Percentiles rank a stretch among this genome's conserved stretches.
Conservation (phyloP, 37 sponge, comb jelly and placozoan species). For the Agelas oroides region DNA sequence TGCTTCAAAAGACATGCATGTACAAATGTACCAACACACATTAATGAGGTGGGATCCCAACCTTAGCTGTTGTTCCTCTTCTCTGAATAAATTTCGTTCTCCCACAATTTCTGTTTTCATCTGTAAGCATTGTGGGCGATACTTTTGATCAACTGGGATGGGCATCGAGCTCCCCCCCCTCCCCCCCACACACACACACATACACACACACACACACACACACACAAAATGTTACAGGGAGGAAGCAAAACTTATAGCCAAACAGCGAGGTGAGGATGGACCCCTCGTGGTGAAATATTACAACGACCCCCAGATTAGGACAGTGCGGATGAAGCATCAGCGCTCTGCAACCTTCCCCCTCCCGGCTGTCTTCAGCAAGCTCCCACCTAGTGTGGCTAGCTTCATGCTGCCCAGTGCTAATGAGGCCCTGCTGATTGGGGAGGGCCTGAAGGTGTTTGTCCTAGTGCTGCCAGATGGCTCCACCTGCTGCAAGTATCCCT, state of each 20-base stretch:
- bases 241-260: constrained; percentile 59
- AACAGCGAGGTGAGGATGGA: constrained; percentile 72
- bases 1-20: no score
- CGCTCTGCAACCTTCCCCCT: constrained; percentile 60
- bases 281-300: constrained; percentile 68
- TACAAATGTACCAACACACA: no score
- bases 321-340: constrained; percentile 58
- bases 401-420: constrained; percentile 18
- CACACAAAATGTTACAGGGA: constrained; percentile 21
- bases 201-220: no score
- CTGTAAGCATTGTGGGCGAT: no score
- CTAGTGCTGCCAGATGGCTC: constrained; percentile 79
- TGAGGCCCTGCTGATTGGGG: constrained; percentile 35
- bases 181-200: no score
- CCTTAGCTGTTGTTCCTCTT: no score
- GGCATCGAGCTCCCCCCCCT: neutral
- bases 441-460: constrained; percentile 48
- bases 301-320: constrained; percentile 42
- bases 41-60: no score
- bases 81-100: no score
- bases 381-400: constrained; percentile 52
- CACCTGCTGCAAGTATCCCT: constrained; percentile 62
- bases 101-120: no score
- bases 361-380: constrained; percentile 44
- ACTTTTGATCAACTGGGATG: no score